Evolutionary conservation across 1,140 invertebrate species (phyloP).

Genomic region (Wiebesia pumilae): DNA sequence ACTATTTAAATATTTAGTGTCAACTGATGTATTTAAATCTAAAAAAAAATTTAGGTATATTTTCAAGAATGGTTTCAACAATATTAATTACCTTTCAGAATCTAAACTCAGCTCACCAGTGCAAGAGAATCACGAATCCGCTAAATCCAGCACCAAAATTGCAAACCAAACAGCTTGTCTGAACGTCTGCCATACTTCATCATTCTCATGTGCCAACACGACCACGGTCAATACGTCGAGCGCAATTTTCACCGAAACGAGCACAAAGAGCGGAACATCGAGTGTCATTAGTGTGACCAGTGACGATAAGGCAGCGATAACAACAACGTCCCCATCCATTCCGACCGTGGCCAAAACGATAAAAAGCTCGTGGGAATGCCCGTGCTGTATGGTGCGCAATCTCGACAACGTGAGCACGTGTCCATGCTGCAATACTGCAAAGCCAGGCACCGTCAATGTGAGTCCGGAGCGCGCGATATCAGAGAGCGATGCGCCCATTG

Average conservation of each 20-base stretch:
- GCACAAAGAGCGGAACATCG: not conserved
- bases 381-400: constrained; percentile 78
- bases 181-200: not conserved
- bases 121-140: not conserved
- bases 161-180: not conserved
- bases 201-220: not conserved
- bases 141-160: not conserved
- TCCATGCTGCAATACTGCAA: constrained; percentile 82
- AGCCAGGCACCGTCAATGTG: constrained; percentile 71
- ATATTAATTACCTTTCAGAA: not conserved
- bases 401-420: constrained; percentile 76
- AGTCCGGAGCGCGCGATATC: constrained; percentile 58
- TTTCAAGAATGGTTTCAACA: too few relatives aligned
- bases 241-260: not conserved
- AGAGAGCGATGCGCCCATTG: constrained; percentile 56
- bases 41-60: too few relatives aligned
- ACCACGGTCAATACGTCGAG: not conserved
- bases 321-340: not conserved
- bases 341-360: constrained; percentile 64
- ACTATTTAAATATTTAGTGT: too few relatives aligned
- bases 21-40: too few relatives aligned
- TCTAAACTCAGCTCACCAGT: not conserved
- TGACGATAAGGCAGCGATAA: not conserved
- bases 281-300: not conserved
- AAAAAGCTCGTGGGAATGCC: constrained; percentile 77